A percentile compares a stretch with the other conserved stretches of the same genome.
phyloP scores from a whole-genome alignment of 2,888 invertebrate species.

The Rambutsinella grinnellia region DNA sequence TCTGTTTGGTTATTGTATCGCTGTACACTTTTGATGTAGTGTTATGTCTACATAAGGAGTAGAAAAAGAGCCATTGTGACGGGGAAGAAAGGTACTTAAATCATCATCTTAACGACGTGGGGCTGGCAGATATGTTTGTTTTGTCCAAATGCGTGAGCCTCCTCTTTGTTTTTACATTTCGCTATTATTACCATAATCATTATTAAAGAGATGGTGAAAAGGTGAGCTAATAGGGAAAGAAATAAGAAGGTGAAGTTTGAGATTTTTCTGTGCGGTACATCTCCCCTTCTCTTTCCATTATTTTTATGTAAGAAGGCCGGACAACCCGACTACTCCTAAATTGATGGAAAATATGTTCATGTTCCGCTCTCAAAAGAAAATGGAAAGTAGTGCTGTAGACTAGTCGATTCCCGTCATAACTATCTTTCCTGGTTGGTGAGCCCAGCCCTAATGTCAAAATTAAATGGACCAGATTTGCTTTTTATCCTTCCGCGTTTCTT shows the following conservation, averaged over 20 bases:
- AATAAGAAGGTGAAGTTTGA: not conserved
- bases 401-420: conserved; percentile 40
- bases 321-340: not conserved
- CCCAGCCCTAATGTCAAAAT: conserved; percentile 43
- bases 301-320: not conserved
- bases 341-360: conserved; percentile 17
- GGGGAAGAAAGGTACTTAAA: conserved; percentile 37
- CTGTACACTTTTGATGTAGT: not conserved
- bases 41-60: not conserved
- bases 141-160: conserved; percentile 31
- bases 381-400: too few relatives aligned
- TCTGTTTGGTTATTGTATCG: too few relatives aligned
- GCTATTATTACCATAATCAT: not conserved
- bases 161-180: conserved; percentile 19
- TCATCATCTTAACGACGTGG: conserved; percentile 52
- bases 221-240: conserved; percentile 4
- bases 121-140: conserved; percentile 49
- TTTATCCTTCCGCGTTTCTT: conserved; percentile 22
- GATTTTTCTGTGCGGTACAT: not conserved
- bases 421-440: conserved; percentile 33
- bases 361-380: too few relatives aligned
- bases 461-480: conserved; percentile 29
- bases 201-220: not conserved
- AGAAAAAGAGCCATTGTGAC: conserved; percentile 31
- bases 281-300: not conserved